Evolutionary conservation across 2,797 vertebrate genomes (phyloP).

Genomic region (Schizopygopsis pylzovi): DNA sequence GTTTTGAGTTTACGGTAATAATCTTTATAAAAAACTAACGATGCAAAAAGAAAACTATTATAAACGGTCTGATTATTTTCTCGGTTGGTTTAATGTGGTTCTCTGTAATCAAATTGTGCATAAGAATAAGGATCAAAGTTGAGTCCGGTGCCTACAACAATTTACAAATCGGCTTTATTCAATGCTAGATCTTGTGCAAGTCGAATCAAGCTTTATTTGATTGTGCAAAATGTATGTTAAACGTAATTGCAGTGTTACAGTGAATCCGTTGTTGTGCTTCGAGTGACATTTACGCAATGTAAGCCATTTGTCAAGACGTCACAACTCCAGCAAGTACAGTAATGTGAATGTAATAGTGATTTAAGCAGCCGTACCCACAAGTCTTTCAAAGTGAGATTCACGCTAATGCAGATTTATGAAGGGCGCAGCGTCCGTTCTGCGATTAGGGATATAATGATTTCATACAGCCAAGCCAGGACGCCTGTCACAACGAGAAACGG

Average conservation of each 20-base stretch:
- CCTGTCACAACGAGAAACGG: constrained; percentile 47
- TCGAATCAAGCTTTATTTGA: constrained; percentile 22
- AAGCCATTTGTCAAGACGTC: constrained; percentile 46
- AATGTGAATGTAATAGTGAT: constrained; percentile 53
- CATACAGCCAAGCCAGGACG: constrained; percentile 43
- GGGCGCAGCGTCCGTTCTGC: constrained; percentile 47
- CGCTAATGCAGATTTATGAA: constrained; percentile 61
- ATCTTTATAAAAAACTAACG: constrained; percentile 4
- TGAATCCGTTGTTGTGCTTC: constrained; percentile 3
- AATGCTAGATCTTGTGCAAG: background rate
- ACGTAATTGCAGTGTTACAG: constrained; percentile 17
- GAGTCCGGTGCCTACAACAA: constrained; percentile 2
- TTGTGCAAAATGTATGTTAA: constrained; percentile 22
- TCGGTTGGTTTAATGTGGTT: background rate
- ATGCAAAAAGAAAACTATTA: constrained; percentile 8
- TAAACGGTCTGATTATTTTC: background rate
- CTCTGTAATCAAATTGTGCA: constrained; percentile 14
- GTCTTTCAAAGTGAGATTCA: constrained; percentile 41
- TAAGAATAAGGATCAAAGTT: background rate
- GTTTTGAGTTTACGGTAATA: constrained; percentile 1
- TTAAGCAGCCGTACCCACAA: constrained; percentile 48
- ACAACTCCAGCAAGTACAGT: constrained; percentile 44
- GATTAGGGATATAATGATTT: constrained; percentile 59
- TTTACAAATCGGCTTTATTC: constrained; percentile 23
- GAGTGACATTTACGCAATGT: constrained; percentile 41